A percentile compares a stretch with the other conserved stretches of the same genome.
These are phyloP conservation scores for Erinaceus europaeus DNA, from an alignment of 2,113 vertebrate genomes.

Conservation along the genomic window DNA sequence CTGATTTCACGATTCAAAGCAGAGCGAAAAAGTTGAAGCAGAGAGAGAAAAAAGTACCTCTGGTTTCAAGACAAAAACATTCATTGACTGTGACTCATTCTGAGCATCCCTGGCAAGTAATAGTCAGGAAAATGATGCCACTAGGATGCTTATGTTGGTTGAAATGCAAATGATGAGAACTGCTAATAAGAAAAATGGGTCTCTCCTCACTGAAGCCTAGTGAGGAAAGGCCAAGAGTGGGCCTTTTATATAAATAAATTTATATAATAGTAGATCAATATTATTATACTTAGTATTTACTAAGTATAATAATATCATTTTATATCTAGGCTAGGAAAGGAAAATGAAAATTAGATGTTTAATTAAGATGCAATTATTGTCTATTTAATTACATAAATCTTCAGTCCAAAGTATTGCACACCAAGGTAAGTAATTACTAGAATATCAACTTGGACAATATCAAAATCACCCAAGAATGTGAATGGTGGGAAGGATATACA, in stretches of 20 bases:
- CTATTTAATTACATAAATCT: constrained; percentile 56
- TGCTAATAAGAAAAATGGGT: constrained; percentile 32
- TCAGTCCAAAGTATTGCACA: constrained; percentile 38
- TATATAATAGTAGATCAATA: not conserved
- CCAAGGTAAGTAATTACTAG: too few relatives aligned
- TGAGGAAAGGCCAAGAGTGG: not conserved
- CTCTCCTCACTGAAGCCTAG: not conserved
- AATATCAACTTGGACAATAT: too few relatives aligned
- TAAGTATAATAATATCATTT: constrained; percentile 22
- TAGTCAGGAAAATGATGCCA: not conserved
- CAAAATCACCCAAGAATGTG: not conserved
- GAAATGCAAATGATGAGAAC: not conserved
- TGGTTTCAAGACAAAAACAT: constrained; percentile 34
- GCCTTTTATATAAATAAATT: not conserved
- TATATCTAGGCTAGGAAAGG: not conserved
- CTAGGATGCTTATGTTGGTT: not conserved
- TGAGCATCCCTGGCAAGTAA: not conserved
- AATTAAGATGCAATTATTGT: not conserved
- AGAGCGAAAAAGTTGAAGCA: not conserved
- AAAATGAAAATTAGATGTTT: constrained; percentile 45
- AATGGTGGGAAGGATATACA: too few relatives aligned
- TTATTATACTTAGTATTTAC: not conserved
- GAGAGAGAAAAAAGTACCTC: constrained; percentile 11
- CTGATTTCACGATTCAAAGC: not conserved
- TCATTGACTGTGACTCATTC: not conserved